Percentiles rank a stretch among this genome's conserved stretches.
phyloP scores from a whole-genome alignment of 1,140 invertebrate genomes.

The Drosophila tsacasi region DNA sequence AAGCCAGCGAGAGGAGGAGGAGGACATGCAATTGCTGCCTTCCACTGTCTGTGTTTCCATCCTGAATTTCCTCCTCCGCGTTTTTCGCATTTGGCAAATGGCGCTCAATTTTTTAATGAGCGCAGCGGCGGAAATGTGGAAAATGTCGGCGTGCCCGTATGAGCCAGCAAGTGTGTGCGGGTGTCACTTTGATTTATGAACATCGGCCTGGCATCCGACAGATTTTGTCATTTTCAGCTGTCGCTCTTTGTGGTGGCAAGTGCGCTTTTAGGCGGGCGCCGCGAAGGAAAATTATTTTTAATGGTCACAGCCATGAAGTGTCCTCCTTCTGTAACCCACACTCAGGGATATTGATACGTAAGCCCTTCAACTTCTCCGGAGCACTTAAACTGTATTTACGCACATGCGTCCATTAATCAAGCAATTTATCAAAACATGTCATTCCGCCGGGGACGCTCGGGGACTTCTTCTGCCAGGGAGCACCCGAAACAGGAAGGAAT shows the following conservation, averaged over 20 bases:
- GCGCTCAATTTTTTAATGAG: constrained; percentile 81
- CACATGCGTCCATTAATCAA: constrained; percentile 79
- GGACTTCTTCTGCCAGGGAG: constrained; percentile 35
- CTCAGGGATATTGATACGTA: constrained; percentile 56
- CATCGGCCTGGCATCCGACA: constrained; percentile 64
- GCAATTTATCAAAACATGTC: constrained; percentile 82
- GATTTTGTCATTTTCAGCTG: constrained; percentile 57
- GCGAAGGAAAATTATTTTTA: constrained; percentile 73
- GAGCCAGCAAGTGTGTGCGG: constrained; percentile 14
- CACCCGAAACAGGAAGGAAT: constrained; percentile 24
- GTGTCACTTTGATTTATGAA: constrained; percentile 77
- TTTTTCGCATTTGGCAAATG: constrained; percentile 68
- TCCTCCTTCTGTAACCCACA: constrained; percentile 7
- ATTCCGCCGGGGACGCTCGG: constrained; percentile 26
- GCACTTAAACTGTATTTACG: constrained; percentile 77
- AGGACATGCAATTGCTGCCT: constrained; percentile 63
- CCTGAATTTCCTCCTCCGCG: background rate
- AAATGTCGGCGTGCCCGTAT: constrained; percentile 12
- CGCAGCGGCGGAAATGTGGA: constrained; percentile 66
- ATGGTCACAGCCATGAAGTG: constrained; percentile 62
- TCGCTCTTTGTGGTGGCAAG: constrained; percentile 40
- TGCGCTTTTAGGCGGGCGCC: constrained; percentile 50
- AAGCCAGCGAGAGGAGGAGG: constrained; percentile 31
- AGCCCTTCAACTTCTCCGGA: constrained; percentile 39
- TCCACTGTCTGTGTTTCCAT: constrained; percentile 19